Evolutionary conservation across 2,113 vertebrate species (phyloP), one percentile per base, ranked within the genome.

Genomic region (Myrmecobius fasciatus): DNA sequence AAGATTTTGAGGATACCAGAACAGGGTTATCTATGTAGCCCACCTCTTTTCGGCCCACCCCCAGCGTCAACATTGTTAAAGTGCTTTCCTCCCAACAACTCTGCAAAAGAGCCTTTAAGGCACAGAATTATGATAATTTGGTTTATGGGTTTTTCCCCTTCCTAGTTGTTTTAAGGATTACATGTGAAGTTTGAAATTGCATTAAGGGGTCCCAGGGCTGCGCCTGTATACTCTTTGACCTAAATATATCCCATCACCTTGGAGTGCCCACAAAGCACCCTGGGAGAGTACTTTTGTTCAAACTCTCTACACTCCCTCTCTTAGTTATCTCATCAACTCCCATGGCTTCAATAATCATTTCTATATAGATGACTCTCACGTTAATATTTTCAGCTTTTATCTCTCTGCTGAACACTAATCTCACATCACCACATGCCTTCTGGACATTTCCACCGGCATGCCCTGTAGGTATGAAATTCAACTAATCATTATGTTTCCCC

Each of bases 381-480:
- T 83, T 83, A 83, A 83, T 83, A 83, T 43, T 83, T 83, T 83
- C 67, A 83, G 67, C 67, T 83, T n/a, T 83, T 83, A 83, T 83
- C 67, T 83, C 67, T 43, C 67, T 83, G 17, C 67, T 43, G 67
- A 43, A 83, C n/a, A 43, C 36, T 83, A 83, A 83, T 43, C 67
- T 83, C n/a, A 43, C 67, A 83, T 83, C n/a, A 83, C 67, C 67
- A 83, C 6, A 43, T 83, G 67, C n/a, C 67, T 83, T 43, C 67
- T 83, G 67, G 67, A 43, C n/a, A 83, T 83, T n/a, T 83, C 67
- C 67, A 83, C 67, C n/a, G 22, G 67, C 22, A n/a, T 43, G n/a
- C 67, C n/a, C 67, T 8, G 20, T 8, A 83, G n/a, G 67, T n/a
- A 83, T 83, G n/a, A 43, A 83, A 83, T 1, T 83, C 36, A 83